Evolutionary conservation across 2,797 vertebrate genomes (phyloP), one percentile per base, ranked within the genome.

Genomic region (Chelmon rostratus): DNA sequence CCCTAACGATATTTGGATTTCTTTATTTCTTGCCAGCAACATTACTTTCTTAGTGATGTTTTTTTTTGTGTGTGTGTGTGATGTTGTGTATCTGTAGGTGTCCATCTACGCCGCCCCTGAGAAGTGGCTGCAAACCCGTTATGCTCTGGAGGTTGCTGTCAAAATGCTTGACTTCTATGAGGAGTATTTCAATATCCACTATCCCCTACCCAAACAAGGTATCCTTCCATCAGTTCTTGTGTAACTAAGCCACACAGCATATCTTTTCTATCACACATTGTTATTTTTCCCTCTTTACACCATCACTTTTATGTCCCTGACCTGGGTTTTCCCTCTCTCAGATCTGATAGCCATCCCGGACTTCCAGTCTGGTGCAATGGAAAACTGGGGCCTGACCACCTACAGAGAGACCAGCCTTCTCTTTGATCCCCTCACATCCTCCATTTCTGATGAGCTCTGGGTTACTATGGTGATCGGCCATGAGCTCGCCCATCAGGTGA

Each of bases 361-460:
- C 73, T 96, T 97, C 75, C 77, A 92, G 89, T 70, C 87, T 0
- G 96, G 96, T 54, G 96, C 96, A 0, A 97, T 96, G 96, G 96
- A 97, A 88, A 97, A 96, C 89, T 96, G 96, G 96, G 96, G 96
- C 76, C 92, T 97, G 84, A 95, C 94, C 76, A 96, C 95, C 23
- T 96, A 95, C 79, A 93, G 93, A 83, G 96, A 97, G 86, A 96
- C 93, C 0, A 95, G 95, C 70, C 92, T 97, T 31, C 94, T 97
- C 33, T 95, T 93, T 28, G 94, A 96, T 73, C 92, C 95, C 2
- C 86, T 88, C 64, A 94, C 93, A 21, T 96, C 96, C 64, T 96
- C 96, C 2, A 82, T 91, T 38, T 95, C 92, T n/a, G 94, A 96
- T 85, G 92, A 95, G 83, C 91, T 96, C 46, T 95, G 95, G 95